These are phyloP conservation scores for Eufriesea mexicana DNA, from an alignment of 1,140 invertebrate species.

Conservation along the genomic window DNA sequence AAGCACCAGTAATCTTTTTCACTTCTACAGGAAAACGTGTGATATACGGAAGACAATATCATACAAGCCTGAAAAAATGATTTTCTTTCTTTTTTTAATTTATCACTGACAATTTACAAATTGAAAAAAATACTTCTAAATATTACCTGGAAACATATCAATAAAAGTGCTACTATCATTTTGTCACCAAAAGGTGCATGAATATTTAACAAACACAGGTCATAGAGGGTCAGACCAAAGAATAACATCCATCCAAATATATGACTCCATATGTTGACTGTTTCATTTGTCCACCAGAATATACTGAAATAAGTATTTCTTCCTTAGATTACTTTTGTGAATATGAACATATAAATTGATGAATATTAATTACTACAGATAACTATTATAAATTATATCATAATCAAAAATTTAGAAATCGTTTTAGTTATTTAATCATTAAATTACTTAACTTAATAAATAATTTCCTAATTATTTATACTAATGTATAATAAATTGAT, in stretches of 20 bases:
- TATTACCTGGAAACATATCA: conserved; percentile 93
- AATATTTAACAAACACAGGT: conserved; percentile 90
- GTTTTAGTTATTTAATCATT: too few species aligned
- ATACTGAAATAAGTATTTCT: conserved; percentile 84
- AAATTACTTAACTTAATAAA: too few species aligned
- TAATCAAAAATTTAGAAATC: too few species aligned
- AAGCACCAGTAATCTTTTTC: conserved; percentile 93
- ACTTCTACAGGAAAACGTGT: conserved; percentile 96
- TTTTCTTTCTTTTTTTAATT: background rate
- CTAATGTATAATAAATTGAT: too few species aligned
- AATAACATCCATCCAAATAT: conserved; percentile 95
- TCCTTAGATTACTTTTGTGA: background rate
- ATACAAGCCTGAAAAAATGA: conserved; percentile 90
- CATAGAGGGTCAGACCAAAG: conserved; percentile 91
- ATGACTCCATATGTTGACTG: conserved; percentile 98
- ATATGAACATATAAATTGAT: background rate
- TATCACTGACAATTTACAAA: background rate
- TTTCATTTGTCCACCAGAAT: conserved; percentile 98
- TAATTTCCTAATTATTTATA: too few species aligned
- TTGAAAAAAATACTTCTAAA: conserved; percentile 22
- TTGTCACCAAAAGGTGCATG: conserved; percentile 91
- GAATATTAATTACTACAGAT: background rate
- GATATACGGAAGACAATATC: conserved; percentile 95
- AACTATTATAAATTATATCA: background rate
- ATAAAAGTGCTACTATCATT: conserved; percentile 90